Conservation (phyloP, 2,113 vertebrate genomes). For the Cephalophus harveyi region DNA sequence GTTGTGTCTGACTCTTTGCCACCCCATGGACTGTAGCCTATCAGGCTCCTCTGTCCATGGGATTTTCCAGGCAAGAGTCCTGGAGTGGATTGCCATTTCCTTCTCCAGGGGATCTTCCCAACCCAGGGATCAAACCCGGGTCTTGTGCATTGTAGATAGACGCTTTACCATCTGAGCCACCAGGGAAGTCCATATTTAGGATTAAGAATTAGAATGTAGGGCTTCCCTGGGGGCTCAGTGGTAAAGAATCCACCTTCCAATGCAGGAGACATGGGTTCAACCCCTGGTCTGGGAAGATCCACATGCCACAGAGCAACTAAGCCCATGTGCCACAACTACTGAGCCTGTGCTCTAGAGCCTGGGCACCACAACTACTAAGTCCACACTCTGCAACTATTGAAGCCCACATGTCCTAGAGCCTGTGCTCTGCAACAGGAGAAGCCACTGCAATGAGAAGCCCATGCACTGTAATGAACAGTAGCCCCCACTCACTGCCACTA, state of each 20-base stretch:
- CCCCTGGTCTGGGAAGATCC: neutral
- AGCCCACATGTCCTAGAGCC: neutral
- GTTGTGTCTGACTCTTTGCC: too few species aligned
- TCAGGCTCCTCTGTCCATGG: too few species aligned
- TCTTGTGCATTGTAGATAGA: too few species aligned
- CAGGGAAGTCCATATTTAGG: neutral
- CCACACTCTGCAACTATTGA: neutral
- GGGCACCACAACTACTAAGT: neutral
- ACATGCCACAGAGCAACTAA: neutral
- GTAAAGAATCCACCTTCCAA: neutral
- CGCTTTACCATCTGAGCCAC: too few species aligned
- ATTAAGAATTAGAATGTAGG: constrained; percentile 23
- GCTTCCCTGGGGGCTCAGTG: neutral
- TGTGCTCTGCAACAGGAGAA: neutral
- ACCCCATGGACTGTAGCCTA: too few species aligned
- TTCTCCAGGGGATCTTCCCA: too few species aligned
- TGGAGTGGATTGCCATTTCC: too few species aligned
- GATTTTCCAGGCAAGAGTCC: too few species aligned
- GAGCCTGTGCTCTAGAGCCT: neutral
- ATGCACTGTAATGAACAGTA: neutral
- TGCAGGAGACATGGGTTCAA: neutral
- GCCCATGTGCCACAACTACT: neutral
- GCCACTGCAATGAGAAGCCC: neutral
- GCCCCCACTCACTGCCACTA: neutral
- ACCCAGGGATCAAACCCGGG: too few species aligned